Evolutionary conservation across 2,888 invertebrate species (phyloP).

Genomic region (Apamea crenata): DNA sequence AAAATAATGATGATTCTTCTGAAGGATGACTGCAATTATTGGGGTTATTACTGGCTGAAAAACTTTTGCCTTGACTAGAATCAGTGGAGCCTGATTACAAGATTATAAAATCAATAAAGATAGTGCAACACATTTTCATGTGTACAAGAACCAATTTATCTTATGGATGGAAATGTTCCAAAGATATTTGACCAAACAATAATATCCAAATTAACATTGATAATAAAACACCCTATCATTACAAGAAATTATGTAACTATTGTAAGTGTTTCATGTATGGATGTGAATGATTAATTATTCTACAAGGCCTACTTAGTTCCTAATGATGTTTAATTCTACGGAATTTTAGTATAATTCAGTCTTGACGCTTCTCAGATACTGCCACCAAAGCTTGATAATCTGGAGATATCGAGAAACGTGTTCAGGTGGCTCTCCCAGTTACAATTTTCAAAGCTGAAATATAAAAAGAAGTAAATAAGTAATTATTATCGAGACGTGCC

Average conservation of each 20-base stretch:
- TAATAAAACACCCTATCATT: constrained; percentile 29
- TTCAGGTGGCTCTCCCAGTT: constrained; percentile 48
- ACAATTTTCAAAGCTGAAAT: constrained; percentile 72
- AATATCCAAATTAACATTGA: not conserved
- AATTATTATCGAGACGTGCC: not conserved
- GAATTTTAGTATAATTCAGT: constrained; percentile 71
- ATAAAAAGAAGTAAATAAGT: not conserved
- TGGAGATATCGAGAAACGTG: constrained; percentile 39
- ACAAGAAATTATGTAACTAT: not conserved
- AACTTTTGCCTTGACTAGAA: constrained; percentile 51
- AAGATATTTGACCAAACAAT: constrained; percentile 1
- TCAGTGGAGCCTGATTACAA: constrained; percentile 45
- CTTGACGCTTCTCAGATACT: constrained; percentile 65
- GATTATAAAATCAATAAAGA: constrained; percentile 34
- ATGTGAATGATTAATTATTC: constrained; percentile 34
- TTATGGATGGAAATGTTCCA: not conserved
- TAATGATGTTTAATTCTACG: constrained; percentile 52
- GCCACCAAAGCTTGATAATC: constrained; percentile 45
- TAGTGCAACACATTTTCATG: constrained; percentile 18
- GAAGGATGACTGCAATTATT: not conserved
- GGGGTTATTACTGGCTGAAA: constrained; percentile 8
- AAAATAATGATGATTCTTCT: not conserved
- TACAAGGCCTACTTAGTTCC: constrained; percentile 46
- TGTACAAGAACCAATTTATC: constrained; percentile 29
- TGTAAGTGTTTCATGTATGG: constrained; percentile 15